Base-by-base conservation (phyloP, 2,888 invertebrate species). In the Ectobius pallidus region DNA sequence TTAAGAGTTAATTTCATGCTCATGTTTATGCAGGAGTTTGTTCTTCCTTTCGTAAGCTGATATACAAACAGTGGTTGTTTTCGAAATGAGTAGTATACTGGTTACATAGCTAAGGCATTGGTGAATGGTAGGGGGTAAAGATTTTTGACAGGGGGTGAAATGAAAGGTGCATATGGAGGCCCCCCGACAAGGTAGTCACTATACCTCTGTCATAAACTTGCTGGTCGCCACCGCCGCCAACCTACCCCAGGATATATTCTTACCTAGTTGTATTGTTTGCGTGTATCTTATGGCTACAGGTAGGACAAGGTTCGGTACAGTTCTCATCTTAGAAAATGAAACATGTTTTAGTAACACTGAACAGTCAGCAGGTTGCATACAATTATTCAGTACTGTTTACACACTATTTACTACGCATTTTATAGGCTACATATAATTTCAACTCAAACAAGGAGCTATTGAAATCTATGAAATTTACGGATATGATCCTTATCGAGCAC, bases 191-290 rank as follows among this genome's bases (percentile, higher is more conserved):
- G 32, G 30, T 58, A 4, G 30, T 4, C 30, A 16, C 22, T n/a
- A 11, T 30, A 32, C 58, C 30, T n/a, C 16, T 58, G 58, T 58
- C 58, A 58, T 58, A 58, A 58, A 58, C 58, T 58, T 14, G 58
- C 58, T 30, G n/a, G n/a, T n/a, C n/a, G n/a, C n/a, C n/a, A n/a
- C n/a, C n/a, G n/a, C n/a, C 27, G 27, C 6, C 30, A 58, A 16
- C 11, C 34, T 11, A 30, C 58, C 58, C 58, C 58, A 30, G 30
- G 30, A 58, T 32, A 58, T n/a, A 32, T 58, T 14, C 55, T 22
- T 25, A 27, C 25, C 55, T 55, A 32, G 52, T n/a, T 14, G 30
- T 32, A 30, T 58, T 58, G 58, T 58, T 58, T 25, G 52, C 1
- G 11, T 49, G 49, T 2, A 9, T 46, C 46, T 46, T 46, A 46